Conservation (phyloP, 2,888 invertebrate species). For the Drosophila hawaiiensis region DNA sequence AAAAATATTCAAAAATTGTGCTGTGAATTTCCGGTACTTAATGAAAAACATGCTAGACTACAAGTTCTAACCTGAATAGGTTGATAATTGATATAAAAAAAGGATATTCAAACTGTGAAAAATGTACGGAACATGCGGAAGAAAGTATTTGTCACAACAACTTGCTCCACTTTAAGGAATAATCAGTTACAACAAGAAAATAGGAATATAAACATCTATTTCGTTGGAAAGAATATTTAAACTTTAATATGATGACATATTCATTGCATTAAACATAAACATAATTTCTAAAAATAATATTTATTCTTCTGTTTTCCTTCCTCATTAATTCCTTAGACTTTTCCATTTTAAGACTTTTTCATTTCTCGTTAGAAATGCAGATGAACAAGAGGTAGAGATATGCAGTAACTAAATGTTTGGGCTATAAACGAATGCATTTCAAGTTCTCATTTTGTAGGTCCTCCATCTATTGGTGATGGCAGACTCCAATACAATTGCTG, state of each 20-base stretch:
- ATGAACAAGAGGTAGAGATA: neutral
- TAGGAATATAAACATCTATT: neutral
- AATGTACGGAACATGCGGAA: no score
- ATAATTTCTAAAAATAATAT: neutral
- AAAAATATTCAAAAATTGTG: neutral
- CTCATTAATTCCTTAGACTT: no score
- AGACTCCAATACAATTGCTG: neutral
- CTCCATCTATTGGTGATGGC: neutral
- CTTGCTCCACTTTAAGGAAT: neutral
- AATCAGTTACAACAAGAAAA: neutral
- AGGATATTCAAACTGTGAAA: no score
- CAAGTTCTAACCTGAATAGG: neutral
- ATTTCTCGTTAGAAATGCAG: no score
- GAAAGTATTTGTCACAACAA: no score
- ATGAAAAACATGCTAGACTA: neutral
- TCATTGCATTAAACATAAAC: neutral
- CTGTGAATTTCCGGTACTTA: neutral
- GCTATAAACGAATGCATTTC: neutral
- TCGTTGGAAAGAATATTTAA: neutral
- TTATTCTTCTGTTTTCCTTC: neutral
- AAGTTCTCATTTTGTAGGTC: neutral
- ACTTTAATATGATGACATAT: neutral
- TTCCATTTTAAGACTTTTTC: neutral
- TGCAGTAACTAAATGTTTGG: no score
- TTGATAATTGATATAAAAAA: neutral